Percentiles rank a stretch among this genome's conserved stretches.
Evolutionary conservation across 2,797 vertebrate species (phyloP).

Genomic region (Trachops cirrhosus): DNA sequence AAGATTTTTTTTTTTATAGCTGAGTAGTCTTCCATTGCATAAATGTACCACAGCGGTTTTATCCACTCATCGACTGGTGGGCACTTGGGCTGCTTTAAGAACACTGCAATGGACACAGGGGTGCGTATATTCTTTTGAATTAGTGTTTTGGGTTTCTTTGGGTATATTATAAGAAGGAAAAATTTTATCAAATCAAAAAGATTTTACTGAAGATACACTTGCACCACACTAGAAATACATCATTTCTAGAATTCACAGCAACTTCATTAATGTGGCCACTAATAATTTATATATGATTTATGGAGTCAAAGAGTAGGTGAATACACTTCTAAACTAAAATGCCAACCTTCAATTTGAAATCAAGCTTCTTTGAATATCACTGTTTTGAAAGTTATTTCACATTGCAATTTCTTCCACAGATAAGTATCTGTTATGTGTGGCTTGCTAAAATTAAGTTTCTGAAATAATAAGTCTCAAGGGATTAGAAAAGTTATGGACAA

Average conservation of each 20-base stretch:
- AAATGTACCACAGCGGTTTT: not conserved
- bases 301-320: conserved; percentile 7
- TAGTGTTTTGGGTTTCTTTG: not conserved
- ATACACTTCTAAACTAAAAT: not conserved
- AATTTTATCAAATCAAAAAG: conserved; percentile 35
- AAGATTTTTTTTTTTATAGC: not conserved
- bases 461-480: not conserved
- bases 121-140: not conserved
- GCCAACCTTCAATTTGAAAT: not conserved
- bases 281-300: conserved; percentile 43
- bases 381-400: conserved; percentile 11
- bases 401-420: not conserved
- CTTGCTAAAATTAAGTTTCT: conserved; percentile 32
- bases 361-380: not conserved
- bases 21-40: not conserved
- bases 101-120: not conserved
- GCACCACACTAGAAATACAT: not conserved
- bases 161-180: not conserved
- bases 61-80: not conserved
- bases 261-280: not conserved
- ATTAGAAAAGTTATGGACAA: not conserved
- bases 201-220: conserved; percentile 18
- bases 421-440: not conserved
- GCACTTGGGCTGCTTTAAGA: not conserved
- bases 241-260: not conserved